Conservation (phyloP, 2,888 invertebrate genomes). For the Drosophila cyrtoloma region DNA sequence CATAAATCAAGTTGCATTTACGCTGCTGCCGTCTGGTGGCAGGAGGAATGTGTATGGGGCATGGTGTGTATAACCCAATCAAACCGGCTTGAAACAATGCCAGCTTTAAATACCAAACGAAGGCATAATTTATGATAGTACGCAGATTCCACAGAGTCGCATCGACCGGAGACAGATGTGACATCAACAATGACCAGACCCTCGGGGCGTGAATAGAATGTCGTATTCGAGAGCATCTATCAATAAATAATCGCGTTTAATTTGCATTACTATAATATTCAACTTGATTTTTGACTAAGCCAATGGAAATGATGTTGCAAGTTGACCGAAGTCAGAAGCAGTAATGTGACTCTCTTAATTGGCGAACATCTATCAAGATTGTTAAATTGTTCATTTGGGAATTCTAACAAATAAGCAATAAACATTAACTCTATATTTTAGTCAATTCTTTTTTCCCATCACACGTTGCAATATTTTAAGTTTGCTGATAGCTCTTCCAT, state of each 20-base stretch:
- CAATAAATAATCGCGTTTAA: slow-evolving; percentile 2
- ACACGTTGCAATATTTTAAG: slow-evolving; percentile 9
- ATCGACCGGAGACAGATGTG: slow-evolving; percentile 69
- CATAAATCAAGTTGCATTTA: slow-evolving; percentile 66
- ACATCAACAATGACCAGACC: slow-evolving; percentile 61
- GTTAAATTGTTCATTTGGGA: background rate
- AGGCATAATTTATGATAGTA: slow-evolving; percentile 68
- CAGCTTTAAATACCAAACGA: slow-evolving; percentile 65
- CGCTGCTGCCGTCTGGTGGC: slow-evolving; percentile 6
- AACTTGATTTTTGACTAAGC: background rate
- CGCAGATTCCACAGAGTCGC: slow-evolving; percentile 44
- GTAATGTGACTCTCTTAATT: background rate
- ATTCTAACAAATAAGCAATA: background rate
- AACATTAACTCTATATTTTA: background rate
- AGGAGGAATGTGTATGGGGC: background rate
- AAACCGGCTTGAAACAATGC: slow-evolving; percentile 52
- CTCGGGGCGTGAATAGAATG: slow-evolving; percentile 19
- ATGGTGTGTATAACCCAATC: background rate
- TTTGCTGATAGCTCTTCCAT: slow-evolving; percentile 36
- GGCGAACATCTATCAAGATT: background rate
- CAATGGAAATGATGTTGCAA: background rate
- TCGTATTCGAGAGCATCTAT: slow-evolving; percentile 3
- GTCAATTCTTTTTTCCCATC: background rate
- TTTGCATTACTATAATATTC: background rate
- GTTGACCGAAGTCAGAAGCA: background rate